A percentile compares a stretch with the other conserved stretches of the same genome.
Evolutionary conservation across 2,888 invertebrate species (phyloP).

Genomic region (Limenitis camilla): DNA sequence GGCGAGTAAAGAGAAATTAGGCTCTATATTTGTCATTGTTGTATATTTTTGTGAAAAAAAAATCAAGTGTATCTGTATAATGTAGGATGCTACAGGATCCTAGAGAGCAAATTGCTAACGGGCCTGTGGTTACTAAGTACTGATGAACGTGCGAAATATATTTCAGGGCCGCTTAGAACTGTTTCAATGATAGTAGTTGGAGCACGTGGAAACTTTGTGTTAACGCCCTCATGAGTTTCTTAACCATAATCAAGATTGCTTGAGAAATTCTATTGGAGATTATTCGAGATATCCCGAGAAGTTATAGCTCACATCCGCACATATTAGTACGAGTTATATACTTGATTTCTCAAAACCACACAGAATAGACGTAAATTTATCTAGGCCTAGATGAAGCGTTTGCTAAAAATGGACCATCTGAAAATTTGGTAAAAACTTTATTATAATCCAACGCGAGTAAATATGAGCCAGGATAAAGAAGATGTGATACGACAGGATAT

Average conservation of each 20-base stretch:
- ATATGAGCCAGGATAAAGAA: too few relatives aligned
- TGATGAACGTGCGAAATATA: slow-evolving; percentile 13
- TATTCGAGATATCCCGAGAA: slow-evolving; percentile 38
- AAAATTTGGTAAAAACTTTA: too few relatives aligned
- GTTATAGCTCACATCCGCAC: slow-evolving; percentile 37
- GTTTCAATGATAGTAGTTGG: background rate
- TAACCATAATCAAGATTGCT: background rate
- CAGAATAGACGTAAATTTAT: slow-evolving; percentile 20
- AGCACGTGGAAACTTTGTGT: background rate
- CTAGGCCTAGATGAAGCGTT: too few relatives aligned
- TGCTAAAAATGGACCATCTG: too few relatives aligned
- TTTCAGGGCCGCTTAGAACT: background rate
- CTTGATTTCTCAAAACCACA: slow-evolving; percentile 23
- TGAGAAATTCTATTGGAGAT: slow-evolving; percentile 17
- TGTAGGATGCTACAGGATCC: too few relatives aligned
- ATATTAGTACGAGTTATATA: slow-evolving; percentile 31
- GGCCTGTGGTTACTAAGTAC: slow-evolving; percentile 33
- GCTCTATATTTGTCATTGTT: too few relatives aligned
- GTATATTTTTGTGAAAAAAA: too few relatives aligned
- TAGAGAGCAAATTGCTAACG: too few relatives aligned
- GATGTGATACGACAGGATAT: slow-evolving; percentile 27
- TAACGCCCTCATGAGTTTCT: background rate
- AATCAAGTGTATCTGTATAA: too few relatives aligned
- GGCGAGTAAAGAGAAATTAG: too few relatives aligned
- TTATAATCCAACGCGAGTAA: too few relatives aligned